A percentile compares a stretch with the other conserved stretches of the same genome.
Conservation (phyloP, 2,113 vertebrate species). For the Cranoglanis bouderius region DNA sequence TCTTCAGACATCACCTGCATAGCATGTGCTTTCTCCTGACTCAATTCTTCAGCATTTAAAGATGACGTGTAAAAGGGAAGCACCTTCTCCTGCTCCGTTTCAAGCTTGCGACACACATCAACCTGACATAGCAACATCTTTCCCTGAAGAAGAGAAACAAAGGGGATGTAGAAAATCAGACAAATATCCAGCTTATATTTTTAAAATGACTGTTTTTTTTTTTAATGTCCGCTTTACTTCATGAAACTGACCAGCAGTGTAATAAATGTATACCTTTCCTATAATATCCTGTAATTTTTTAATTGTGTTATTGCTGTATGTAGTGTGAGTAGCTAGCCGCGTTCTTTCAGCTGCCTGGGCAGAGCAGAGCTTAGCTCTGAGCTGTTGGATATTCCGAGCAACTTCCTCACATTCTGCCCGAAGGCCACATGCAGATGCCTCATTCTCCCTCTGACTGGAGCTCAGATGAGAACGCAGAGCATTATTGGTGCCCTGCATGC, state of each 20-base stretch:
- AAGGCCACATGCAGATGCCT: conserved; percentile 56
- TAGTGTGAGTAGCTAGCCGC: conserved; percentile 68
- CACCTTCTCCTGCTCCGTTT: conserved; percentile 84
- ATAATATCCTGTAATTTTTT: conserved; percentile 70
- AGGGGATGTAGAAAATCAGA: not conserved
- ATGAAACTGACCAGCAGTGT: not conserved
- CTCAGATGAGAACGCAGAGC: conserved; percentile 59
- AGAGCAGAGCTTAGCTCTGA: conserved; percentile 67
- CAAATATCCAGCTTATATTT: not conserved
- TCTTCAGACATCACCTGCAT: conserved; percentile 58
- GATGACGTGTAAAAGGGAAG: no score
- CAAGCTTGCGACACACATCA: conserved; percentile 81
- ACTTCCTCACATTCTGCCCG: conserved; percentile 66
- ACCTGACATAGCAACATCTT: conserved; percentile 74
- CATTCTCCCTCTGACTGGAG: conserved; percentile 57
- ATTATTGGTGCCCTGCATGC: conserved; percentile 68
- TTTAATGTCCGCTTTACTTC: not conserved
- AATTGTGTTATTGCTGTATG: conserved; percentile 70
- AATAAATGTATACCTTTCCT: conserved; percentile 53
- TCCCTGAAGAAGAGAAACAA: conserved; percentile 64
- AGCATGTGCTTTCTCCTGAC: conserved; percentile 34
- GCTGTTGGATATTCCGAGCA: conserved; percentile 64
- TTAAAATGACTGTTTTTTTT: no score
- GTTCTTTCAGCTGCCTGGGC: conserved; percentile 56
- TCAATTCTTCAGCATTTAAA: conserved; percentile 64